A percentile compares a stretch with the other conserved stretches of the same genome.
Evolutionary conservation across 2,113 vertebrate species (phyloP).

Genomic region (Lasiurus borealis): DNA sequence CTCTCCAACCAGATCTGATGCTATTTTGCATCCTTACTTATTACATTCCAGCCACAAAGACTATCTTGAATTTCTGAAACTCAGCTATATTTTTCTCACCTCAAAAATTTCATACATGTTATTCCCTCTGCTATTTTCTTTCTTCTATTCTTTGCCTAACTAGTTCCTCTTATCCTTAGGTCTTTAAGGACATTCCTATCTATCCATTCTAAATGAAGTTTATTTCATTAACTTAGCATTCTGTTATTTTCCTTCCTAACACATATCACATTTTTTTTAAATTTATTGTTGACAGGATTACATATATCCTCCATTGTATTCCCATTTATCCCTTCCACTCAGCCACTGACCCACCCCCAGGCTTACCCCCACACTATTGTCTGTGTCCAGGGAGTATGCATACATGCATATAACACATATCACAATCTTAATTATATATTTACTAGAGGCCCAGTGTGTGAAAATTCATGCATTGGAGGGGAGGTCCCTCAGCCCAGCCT

Average conservation of each 20-base stretch:
- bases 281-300: not conserved
- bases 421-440: not conserved
- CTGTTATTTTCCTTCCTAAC: conserved; percentile 22
- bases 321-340: not conserved
- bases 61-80: conserved; percentile 54
- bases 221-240: not conserved
- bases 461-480: too few species aligned
- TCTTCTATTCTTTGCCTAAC: not conserved
- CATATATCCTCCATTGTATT: not conserved
- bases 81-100: conserved; percentile 51
- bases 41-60: conserved; percentile 15
- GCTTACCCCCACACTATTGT: not conserved
- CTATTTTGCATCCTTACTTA: not conserved
- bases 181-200: not conserved
- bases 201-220: conserved; percentile 48
- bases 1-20: conserved; percentile 12
- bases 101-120: conserved; percentile 40
- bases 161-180: conserved; percentile 1
- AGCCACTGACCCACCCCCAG: not conserved
- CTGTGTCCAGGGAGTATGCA: not conserved
- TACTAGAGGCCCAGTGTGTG: not conserved
- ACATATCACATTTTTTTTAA: not conserved
- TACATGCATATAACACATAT: not conserved
- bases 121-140: not conserved
- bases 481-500: too few species aligned